Evolutionary conservation across 1,140 invertebrate species (phyloP), one percentile per base, ranked within the genome.

Genomic region (Rhynchophorus ferrugineus): DNA sequence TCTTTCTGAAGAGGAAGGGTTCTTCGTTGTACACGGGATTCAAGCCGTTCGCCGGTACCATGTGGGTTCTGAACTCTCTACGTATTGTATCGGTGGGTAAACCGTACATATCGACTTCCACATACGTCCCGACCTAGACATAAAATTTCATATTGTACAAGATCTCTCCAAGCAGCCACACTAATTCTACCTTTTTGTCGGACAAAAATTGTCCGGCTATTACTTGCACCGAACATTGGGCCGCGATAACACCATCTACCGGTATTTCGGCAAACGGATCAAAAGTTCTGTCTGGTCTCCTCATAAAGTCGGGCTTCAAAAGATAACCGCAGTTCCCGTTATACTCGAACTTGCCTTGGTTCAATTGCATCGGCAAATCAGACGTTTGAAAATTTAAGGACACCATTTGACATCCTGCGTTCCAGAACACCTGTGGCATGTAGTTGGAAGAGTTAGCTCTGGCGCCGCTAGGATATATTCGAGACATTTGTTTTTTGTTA

Each of bases 91-190:
- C 97, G 0, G 97, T 95, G 1, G 97, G 95, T 59, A 99, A 75
- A 41, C 96, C 96, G 73, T 98, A 99, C 97, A 99, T 99, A 72
- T 99, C 96, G 18, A 99, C 96, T 73, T 99, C 96, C 7, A 99
- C 97, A 72, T 98, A 99, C 1, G 97, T 99, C 6, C 95, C 95
- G 36, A 89, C 61, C 66, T 68, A 58, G 43, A 53, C 58, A 56
- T 38, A 57, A 38, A 35, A 11, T 17, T 16, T 9, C 6, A 41
- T 16, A 17, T 13, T 3, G 13, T 19, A 16, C 2, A 7, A 16
- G 5, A 38, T 24, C 18, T 16, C 3, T 44, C 34, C 9, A 34
- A 0, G 13, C 24, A 8, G n/a, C 24, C 34, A 2, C 2, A 24
- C 11, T 21, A 13, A 84, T 7, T 44, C 13, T 19, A 69, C 91